These are phyloP conservation scores for Physella acuta DNA, from an alignment of 1,140 invertebrate species.

Conservation along the genomic window DNA sequence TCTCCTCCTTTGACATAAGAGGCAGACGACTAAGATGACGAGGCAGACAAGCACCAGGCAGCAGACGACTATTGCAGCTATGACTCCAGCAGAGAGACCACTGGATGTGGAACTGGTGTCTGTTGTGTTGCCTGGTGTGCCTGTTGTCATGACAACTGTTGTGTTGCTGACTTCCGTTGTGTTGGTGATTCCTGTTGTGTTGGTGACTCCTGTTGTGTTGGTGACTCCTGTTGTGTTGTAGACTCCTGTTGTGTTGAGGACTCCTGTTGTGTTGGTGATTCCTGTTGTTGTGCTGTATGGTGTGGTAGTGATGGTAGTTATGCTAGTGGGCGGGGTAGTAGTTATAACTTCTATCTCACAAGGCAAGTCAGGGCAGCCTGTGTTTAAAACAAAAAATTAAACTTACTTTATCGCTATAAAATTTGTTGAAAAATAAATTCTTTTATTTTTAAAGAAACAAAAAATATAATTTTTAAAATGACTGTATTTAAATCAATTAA, in stretches of 20 bases:
- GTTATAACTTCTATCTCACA: background rate
- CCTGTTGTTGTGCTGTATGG: background rate
- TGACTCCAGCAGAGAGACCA: background rate
- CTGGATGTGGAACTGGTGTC: too few relatives aligned
- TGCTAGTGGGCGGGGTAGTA: background rate
- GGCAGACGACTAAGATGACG: background rate
- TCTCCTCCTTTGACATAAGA: background rate
- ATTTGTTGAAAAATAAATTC: too few relatives aligned
- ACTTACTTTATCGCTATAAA: too few relatives aligned
- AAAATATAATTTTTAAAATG: too few relatives aligned
- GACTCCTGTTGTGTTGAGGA: background rate
- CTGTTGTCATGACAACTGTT: background rate
- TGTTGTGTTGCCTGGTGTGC: background rate
- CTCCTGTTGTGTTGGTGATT: background rate
- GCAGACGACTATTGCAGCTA: slow-evolving; percentile 3
- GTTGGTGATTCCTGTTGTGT: background rate
- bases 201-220: background rate
- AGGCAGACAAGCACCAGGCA: background rate
- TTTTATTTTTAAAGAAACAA: too few relatives aligned
- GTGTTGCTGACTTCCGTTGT: background rate
- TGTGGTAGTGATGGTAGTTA: background rate
- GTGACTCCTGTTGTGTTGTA: background rate
- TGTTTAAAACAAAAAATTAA: slow-evolving; percentile 6
- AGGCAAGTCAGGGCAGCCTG: slow-evolving; percentile 17
- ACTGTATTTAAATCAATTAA: too few relatives aligned